Evolutionary conservation across 2,797 vertebrate genomes (phyloP).

Genomic region (Sebastes dallii): DNA sequence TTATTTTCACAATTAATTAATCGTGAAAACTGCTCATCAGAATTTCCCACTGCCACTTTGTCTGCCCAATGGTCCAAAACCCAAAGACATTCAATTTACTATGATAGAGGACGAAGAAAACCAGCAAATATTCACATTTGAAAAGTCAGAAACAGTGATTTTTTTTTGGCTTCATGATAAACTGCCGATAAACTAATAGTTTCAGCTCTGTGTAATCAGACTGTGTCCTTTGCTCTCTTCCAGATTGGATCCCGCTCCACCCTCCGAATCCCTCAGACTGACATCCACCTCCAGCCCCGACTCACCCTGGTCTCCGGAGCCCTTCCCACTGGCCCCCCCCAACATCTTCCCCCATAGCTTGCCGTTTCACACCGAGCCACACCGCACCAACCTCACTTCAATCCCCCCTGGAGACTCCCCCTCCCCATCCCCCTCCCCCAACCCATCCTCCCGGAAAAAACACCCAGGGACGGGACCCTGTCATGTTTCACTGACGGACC

Average conservation of each 20-base stretch:
- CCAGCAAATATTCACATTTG: neutral
- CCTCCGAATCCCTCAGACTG: conserved; percentile 37
- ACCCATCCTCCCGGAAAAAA: conserved; percentile 1
- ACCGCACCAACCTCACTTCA: conserved; percentile 5
- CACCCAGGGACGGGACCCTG: conserved; percentile 58
- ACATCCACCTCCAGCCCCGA: conserved; percentile 14
- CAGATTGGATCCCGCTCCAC: conserved; percentile 44
- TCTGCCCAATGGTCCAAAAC: neutral
- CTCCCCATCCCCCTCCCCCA: neutral
- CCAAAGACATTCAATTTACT: no score
- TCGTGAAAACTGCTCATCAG: no score
- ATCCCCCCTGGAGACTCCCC: conserved; percentile 18
- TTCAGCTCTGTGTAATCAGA: neutral
- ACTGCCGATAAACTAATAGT: fast-evolving
- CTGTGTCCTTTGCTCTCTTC: conserved; percentile 9
- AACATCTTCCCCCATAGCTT: neutral
- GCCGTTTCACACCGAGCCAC: neutral
- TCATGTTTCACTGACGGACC: conserved; percentile 76
- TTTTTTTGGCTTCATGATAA: neutral
- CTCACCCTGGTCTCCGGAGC: conserved; percentile 11
- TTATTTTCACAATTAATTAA: no score
- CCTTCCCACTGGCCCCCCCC: neutral
- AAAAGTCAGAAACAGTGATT: neutral
- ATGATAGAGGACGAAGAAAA: neutral
- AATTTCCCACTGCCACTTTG: neutral